Base-by-base conservation (phyloP, 2,797 vertebrate genomes). In the Crenichthys baileyi region DNA sequence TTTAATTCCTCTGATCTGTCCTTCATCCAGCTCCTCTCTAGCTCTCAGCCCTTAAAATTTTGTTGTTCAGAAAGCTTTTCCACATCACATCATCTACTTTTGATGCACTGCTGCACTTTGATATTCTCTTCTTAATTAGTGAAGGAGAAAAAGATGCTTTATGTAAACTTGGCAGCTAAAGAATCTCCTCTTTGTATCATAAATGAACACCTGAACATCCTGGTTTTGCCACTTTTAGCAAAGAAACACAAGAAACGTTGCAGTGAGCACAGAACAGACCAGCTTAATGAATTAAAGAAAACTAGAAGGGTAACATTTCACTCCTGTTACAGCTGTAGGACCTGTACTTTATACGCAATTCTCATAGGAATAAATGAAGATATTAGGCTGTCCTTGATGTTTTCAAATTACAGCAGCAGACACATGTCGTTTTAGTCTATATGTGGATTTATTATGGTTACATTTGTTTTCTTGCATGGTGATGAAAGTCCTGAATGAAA, bases 31-130 rank as follows among this genome's bases (percentile, higher is more conserved):
- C 18, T 24, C 51, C 18, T 53, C 51, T 16, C 18, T 1, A 53
- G 18, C 44, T 67, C 9, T 65, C 63, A 24, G 4, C 63, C 20
- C 36, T 11, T 36, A 8, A 31, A 20, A 20, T 63, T 5, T 18
- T 36, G 20, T 36, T 4, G 7, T 75, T 46, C 24, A 55, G 31
- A 68, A 68, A 53, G 24, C 5, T 51, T 61, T 48, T 24, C 2
- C 46, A 24, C 56, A 8, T 77, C 50, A 60, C 51, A 5, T 61
- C 22, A 83, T 89, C 74, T 68, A 79, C 70, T 77, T 78, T 56
- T 72, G 15, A 85, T 79, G 92, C 95, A 94, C 93, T 70, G 72
- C 86, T 91, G 94, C 94, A 95, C 93, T 95, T 95, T 94, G 81
- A 90, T 70, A 44, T 84, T 68, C 26, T 46, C 70, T 75, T 53